These are phyloP conservation scores for Macroteleia sp. DNA, from an alignment of 2,888 invertebrate genomes.

Conservation along the genomic window DNA sequence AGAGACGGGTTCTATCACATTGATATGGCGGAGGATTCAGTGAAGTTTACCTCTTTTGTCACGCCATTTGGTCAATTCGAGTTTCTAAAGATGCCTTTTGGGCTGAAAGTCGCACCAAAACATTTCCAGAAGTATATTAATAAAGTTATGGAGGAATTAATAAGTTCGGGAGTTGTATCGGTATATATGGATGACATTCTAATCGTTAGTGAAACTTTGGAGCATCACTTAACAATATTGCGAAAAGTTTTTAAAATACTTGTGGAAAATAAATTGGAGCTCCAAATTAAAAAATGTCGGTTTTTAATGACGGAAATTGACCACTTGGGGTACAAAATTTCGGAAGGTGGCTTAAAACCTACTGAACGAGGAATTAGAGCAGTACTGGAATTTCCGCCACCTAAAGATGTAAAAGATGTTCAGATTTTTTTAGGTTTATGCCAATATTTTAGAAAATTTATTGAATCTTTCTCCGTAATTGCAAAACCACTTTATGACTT, in stretches of 20 bases:
- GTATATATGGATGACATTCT: conserved; percentile 2
- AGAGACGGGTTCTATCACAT: not conserved
- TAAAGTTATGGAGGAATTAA: not conserved
- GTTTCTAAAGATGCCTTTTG: not conserved
- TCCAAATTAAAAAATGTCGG: not conserved
- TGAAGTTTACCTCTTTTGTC: not conserved
- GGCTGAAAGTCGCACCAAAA: not conserved
- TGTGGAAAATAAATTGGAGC: not conserved
- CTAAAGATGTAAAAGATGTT: not conserved
- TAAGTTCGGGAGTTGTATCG: not conserved
- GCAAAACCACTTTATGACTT: too few relatives aligned
- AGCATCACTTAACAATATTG: too few relatives aligned
- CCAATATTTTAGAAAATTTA: conserved; percentile 35
- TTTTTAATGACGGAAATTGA: not conserved
- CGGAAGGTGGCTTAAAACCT: not conserved
- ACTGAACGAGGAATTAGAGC: not conserved
- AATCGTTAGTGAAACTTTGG: not conserved
- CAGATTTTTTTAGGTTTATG: not conserved
- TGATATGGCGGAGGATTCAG: not conserved
- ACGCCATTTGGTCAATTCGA: too few relatives aligned
- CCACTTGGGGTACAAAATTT: not conserved
- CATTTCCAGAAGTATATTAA: not conserved
- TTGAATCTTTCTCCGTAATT: too few relatives aligned
- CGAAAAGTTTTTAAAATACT: not conserved
- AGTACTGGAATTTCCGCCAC: not conserved